A percentile compares a stretch with the other conserved stretches of the same genome.
Evolutionary conservation across 23 tunicate species (phyloP).

Genomic region (Clavelina lepadiformis): DNA sequence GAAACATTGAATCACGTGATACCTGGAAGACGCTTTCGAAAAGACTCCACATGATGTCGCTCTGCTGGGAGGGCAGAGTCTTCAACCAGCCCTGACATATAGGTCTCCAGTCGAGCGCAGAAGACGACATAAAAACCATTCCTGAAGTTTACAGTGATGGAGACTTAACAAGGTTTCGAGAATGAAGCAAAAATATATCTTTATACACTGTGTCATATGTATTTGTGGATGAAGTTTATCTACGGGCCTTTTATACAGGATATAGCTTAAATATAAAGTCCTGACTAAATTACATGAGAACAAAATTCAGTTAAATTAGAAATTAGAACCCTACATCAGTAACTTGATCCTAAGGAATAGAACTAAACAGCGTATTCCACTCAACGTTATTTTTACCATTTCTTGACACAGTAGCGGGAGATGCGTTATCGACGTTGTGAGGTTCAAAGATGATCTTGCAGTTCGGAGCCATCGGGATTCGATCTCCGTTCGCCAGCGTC

Average conservation of each 20-base stretch:
- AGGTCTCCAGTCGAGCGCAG: slow-evolving; percentile 82
- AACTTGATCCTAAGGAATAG: too few species aligned
- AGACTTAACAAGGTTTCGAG: not conserved
- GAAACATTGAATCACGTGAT: too few species aligned
- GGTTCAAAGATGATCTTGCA: slow-evolving; percentile 88
- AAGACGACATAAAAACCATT: slow-evolving; percentile 88
- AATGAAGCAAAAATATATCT: not conserved
- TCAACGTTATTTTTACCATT: too few species aligned
- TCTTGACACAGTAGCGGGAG: slow-evolving; percentile 91
- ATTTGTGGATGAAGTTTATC: not conserved
- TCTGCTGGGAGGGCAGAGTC: slow-evolving; percentile 48
- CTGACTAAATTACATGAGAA: not conserved
- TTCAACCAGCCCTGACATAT: slow-evolving; percentile 76
- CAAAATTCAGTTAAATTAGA: too few species aligned
- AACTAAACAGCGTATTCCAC: too few species aligned
- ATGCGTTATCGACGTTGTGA: slow-evolving; percentile 84
- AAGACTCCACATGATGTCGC: slow-evolving; percentile 44
- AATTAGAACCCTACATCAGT: too few species aligned
- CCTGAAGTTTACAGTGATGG: slow-evolving; percentile 14
- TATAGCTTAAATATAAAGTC: not conserved
- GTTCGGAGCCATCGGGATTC: slow-evolving; percentile 91
- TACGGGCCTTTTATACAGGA: not conserved
- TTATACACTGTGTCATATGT: not conserved
- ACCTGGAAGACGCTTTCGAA: slow-evolving; percentile 73
- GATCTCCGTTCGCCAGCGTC: slow-evolving; percentile 85